phyloP scores from a whole-genome alignment of 2,797 vertebrate species.

The Babyrousa celebensis region DNA sequence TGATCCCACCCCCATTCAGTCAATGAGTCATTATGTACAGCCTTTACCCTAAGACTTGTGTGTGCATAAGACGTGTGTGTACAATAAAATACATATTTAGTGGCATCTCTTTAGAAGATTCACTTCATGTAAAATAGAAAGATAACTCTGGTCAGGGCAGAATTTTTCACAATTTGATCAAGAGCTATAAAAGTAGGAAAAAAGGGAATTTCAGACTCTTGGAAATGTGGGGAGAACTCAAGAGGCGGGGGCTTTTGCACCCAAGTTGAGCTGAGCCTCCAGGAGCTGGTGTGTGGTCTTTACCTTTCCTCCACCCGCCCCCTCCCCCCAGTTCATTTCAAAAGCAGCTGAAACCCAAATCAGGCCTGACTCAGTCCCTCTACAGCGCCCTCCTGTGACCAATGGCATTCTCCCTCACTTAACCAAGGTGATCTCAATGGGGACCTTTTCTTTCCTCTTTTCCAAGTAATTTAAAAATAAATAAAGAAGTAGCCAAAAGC shows the following conservation, averaged over 20 bases:
- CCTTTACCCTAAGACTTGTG: constrained; percentile 37
- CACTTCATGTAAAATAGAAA: rapidly evolving
- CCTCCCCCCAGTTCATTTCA: constrained; percentile 9
- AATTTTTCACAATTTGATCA: constrained; percentile 31
- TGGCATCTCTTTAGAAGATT: constrained; percentile 61
- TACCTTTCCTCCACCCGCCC: neutral
- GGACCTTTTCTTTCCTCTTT: constrained; percentile 23
- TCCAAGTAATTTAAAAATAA: constrained; percentile 13
- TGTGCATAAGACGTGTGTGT: constrained; percentile 62
- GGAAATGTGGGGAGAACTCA: constrained; percentile 62
- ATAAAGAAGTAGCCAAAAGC: neutral
- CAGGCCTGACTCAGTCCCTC: constrained; percentile 76
- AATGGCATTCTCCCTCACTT: constrained; percentile 62
- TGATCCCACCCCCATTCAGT: neutral
- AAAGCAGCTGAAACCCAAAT: constrained; percentile 60
- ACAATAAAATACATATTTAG: neutral
- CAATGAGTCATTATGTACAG: constrained; percentile 36
- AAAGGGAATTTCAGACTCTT: constrained; percentile 72
- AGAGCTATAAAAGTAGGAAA: constrained; percentile 60
- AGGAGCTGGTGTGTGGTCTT: neutral
- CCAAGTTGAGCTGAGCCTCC: constrained; percentile 59
- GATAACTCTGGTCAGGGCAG: constrained; percentile 29
- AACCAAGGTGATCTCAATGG: neutral
- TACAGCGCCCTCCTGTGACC: constrained; percentile 85
- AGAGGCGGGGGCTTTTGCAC: constrained; percentile 39